These are phyloP conservation scores for Drosophila barbarae DNA, from an alignment of 2,888 invertebrate species.

Conservation along the genomic window DNA sequence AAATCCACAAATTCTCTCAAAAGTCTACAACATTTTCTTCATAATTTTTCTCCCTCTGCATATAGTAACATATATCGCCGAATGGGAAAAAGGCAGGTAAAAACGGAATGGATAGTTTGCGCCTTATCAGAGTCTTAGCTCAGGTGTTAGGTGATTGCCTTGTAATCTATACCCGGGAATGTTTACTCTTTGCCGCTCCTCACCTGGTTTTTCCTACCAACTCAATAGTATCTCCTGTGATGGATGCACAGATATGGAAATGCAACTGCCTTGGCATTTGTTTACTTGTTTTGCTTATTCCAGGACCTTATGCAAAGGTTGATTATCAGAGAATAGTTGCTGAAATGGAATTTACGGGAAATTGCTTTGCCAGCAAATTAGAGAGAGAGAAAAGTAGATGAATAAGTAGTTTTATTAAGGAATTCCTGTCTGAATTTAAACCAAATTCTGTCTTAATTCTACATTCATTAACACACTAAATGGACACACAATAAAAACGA, in stretches of 20 bases:
- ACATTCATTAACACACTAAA: not conserved
- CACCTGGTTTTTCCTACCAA: slow-evolving; percentile 1
- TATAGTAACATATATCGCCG: slow-evolving; percentile 18
- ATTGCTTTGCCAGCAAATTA: slow-evolving; percentile 1
- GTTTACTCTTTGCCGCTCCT: slow-evolving; percentile 10
- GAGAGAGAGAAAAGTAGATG: too few relatives aligned
- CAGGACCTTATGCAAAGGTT: slow-evolving; percentile 13
- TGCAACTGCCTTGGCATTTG: slow-evolving; percentile 28
- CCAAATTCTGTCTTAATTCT: not conserved
- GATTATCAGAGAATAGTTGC: slow-evolving; percentile 23
- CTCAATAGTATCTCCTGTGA: not conserved
- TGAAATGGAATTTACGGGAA: slow-evolving; percentile 16
- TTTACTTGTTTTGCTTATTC: slow-evolving; percentile 29
- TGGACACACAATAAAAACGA: slow-evolving; percentile 5
- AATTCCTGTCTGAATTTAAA: not conserved
- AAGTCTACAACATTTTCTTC: not conserved
- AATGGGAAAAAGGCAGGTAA: not conserved
- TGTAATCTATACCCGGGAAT: slow-evolving; percentile 24
- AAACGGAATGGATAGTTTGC: slow-evolving; percentile 4
- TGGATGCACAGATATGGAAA: slow-evolving; percentile 15
- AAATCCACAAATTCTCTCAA: not conserved
- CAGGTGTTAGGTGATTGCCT: slow-evolving; percentile 50
- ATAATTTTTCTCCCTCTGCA: not conserved
- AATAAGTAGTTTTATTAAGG: not conserved
- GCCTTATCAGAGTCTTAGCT: slow-evolving; percentile 49